phyloP scores from a whole-genome alignment of 2,888 invertebrate genomes.

The Philhelius pedissequus region DNA sequence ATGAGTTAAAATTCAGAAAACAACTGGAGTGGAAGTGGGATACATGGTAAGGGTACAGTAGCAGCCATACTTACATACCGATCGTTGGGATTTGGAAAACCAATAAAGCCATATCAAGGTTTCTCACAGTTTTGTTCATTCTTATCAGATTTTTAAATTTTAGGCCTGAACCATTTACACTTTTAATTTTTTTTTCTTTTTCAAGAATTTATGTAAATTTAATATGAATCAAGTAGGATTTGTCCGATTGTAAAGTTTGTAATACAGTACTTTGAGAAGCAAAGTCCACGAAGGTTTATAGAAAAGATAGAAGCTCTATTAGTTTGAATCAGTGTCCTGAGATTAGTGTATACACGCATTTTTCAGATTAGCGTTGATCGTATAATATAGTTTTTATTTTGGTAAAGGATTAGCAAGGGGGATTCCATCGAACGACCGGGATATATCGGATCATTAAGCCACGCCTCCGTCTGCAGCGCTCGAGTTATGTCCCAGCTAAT shows the following conservation, averaged over 20 bases:
- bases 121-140: too few relatives aligned
- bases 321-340: too few relatives aligned
- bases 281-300: too few relatives aligned
- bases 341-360: too few relatives aligned
- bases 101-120: too few relatives aligned
- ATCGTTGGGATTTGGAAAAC: too few relatives aligned
- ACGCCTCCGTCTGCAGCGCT: background rate
- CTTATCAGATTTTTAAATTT: background rate
- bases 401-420: background rate
- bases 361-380: background rate
- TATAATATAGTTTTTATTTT: background rate
- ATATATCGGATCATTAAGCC: background rate
- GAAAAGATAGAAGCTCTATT: too few relatives aligned
- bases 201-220: too few relatives aligned
- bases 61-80: too few relatives aligned
- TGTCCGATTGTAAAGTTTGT: background rate
- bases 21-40: too few relatives aligned
- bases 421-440: background rate
- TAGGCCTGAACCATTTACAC: background rate
- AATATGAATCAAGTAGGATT: background rate
- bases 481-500: background rate
- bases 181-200: background rate
- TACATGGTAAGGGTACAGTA: too few relatives aligned
- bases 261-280: background rate
- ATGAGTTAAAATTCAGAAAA: too few relatives aligned